Conservation (phyloP, 2,888 invertebrate genomes). For the Sinopyrophorus schimmeli region DNA sequence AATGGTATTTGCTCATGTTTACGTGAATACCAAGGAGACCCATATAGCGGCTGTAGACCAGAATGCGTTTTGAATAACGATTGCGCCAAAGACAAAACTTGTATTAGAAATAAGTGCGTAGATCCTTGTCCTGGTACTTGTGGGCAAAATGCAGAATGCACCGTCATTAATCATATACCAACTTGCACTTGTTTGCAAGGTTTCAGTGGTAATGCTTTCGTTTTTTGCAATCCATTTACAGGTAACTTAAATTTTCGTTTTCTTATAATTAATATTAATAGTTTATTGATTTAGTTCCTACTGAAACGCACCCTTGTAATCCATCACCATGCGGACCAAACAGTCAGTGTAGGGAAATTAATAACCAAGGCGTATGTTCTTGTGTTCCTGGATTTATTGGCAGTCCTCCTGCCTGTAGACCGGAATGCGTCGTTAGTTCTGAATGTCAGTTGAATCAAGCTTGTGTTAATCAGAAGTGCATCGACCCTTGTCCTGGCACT, state of each 20-base stretch:
- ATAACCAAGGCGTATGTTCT: conserved; percentile 70
- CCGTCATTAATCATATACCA: conserved; percentile 73
- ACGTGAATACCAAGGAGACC: conserved; percentile 77
- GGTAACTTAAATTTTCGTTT: conserved; percentile 20
- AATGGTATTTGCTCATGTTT: conserved; percentile 76
- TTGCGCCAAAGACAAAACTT: conserved; percentile 76
- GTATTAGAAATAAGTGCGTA: conserved; percentile 77
- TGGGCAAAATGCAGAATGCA: conserved; percentile 75
- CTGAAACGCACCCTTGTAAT: conserved; percentile 57
- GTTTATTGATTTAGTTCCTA: conserved; percentile 32
- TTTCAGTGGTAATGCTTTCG: conserved; percentile 72
- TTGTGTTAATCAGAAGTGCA: conserved; percentile 69
- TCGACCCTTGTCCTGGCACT: conserved; percentile 69
- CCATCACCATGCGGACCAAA: conserved; percentile 69
- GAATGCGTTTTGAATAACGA: conserved; percentile 81
- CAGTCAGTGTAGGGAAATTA: conserved; percentile 64
- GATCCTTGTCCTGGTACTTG: conserved; percentile 85
- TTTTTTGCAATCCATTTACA: conserved; percentile 61
- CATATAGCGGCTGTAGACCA: conserved; percentile 75
- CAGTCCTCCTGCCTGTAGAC: conserved; percentile 68
- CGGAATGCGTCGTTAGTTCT: conserved; percentile 70
- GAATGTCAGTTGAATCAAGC: conserved; percentile 70
- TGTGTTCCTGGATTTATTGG: conserved; percentile 68
- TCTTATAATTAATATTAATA: conserved; percentile 1
- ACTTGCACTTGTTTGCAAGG: conserved; percentile 62